Conservation (phyloP, 2,888 invertebrate species). For the Stenolophus ochropezus region DNA sequence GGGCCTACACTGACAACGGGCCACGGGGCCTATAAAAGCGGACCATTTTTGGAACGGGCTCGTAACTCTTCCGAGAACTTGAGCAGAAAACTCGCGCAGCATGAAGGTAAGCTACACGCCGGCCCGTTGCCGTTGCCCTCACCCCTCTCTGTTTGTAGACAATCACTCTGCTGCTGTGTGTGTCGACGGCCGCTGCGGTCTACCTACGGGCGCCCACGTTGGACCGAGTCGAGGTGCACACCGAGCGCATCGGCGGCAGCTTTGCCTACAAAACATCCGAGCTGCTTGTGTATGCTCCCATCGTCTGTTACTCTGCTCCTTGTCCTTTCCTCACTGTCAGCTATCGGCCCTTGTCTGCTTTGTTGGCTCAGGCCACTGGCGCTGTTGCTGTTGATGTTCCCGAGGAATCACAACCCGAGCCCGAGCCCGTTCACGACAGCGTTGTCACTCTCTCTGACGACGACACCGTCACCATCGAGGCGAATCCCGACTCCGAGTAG, state of each 20-base stretch:
- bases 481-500: slow-evolving; percentile 37
- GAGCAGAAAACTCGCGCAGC: slow-evolving; percentile 36
- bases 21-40: slow-evolving; percentile 53
- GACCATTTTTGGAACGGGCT: slow-evolving; percentile 52
- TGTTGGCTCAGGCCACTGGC: slow-evolving; percentile 50
- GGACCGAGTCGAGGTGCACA: slow-evolving; percentile 75
- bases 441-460: slow-evolving; percentile 64
- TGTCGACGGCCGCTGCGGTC: not conserved
- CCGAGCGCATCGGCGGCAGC: slow-evolving; percentile 75
- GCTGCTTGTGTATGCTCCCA: slow-evolving; percentile 74
- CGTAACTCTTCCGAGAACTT: slow-evolving; percentile 53
- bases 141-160: slow-evolving; percentile 24
- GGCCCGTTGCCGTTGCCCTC: not conserved
- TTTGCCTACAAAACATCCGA: slow-evolving; percentile 76
- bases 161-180: slow-evolving; percentile 57
- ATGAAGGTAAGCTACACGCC: slow-evolving; percentile 34
- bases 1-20: slow-evolving; percentile 54
- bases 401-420: slow-evolving; percentile 44
- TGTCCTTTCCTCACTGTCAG: slow-evolving; percentile 14
- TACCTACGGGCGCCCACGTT: slow-evolving; percentile 72
- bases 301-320: slow-evolving; percentile 61
- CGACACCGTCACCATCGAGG: slow-evolving; percentile 67
- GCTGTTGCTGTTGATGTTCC: slow-evolving; percentile 34
- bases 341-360: slow-evolving; percentile 29
- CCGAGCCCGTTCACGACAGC: slow-evolving; percentile 61